Percentiles rank a stretch among this genome's conserved stretches.
Conservation (phyloP, 2,113 vertebrate species). For the Andinoacara biseriatus region DNA sequence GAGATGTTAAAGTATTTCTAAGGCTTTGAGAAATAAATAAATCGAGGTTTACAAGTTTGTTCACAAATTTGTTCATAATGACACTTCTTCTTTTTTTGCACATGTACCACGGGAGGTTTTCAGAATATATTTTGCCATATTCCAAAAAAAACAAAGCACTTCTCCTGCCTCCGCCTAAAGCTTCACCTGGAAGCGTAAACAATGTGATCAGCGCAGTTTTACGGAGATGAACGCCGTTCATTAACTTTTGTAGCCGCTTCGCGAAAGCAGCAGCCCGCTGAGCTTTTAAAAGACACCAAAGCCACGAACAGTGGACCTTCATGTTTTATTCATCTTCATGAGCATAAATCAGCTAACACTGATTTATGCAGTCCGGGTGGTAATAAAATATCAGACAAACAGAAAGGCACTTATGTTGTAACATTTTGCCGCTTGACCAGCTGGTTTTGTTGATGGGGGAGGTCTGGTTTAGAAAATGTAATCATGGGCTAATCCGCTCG, state of each 20-base stretch:
- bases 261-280: neutral
- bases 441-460: slow-evolving; percentile 15
- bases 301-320: neutral
- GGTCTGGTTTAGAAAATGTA: slow-evolving; percentile 6
- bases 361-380: neutral
- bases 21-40: neutral
- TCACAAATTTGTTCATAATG: neutral
- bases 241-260: neutral
- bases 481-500: slow-evolving; percentile 54
- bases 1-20: neutral
- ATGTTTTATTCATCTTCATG: neutral
- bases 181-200: neutral
- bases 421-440: neutral
- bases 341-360: rapidly evolving
- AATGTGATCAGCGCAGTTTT: neutral
- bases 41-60: neutral
- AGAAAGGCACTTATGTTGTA: neutral
- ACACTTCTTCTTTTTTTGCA: neutral
- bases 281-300: neutral
- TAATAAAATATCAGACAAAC: neutral
- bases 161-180: neutral
- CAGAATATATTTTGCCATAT: neutral
- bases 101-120: neutral
- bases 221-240: neutral
- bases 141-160: neutral